Conservation (phyloP, 2,113 vertebrate genomes). For the Myotis brandtii region DNA sequence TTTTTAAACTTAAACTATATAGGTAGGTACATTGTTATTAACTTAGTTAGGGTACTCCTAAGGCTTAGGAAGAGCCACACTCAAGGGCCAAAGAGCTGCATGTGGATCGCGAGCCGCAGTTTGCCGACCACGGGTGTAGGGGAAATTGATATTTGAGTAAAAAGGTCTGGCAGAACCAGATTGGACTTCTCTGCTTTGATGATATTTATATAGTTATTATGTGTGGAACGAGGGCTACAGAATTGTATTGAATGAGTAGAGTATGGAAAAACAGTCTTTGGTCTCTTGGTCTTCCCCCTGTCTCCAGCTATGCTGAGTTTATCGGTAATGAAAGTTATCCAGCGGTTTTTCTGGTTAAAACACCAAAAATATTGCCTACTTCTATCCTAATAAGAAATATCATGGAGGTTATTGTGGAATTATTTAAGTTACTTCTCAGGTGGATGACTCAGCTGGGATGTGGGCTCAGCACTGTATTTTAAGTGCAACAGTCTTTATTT, state of each 20-base stretch:
- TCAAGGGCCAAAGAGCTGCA: too few species aligned
- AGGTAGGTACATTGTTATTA: too few species aligned
- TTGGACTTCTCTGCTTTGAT: neutral
- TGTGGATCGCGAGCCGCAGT: too few species aligned
- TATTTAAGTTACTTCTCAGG: slow-evolving; percentile 7
- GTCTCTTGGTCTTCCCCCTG: neutral
- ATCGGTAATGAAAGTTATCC: neutral
- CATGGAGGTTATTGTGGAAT: neutral
- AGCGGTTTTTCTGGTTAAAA: neutral
- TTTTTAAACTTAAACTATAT: too few species aligned
- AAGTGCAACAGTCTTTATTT: neutral
- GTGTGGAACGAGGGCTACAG: neutral
- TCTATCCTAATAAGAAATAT: neutral
- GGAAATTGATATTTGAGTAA: slow-evolving; percentile 24
- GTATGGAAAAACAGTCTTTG: neutral
- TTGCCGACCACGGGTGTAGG: too few species aligned
- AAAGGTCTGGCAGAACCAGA: neutral
- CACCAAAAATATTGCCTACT: neutral
- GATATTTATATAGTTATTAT: neutral
- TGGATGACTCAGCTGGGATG: neutral
- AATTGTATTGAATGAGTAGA: neutral
- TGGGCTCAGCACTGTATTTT: neutral
- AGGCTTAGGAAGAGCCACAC: too few species aligned
- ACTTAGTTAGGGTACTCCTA: too few species aligned
- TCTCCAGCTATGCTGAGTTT: neutral